A percentile compares a stretch with the other conserved stretches of the same genome.
phyloP scores from a whole-genome alignment of 2,797 vertebrate genomes.

The Allochrocebus solatus region DNA sequence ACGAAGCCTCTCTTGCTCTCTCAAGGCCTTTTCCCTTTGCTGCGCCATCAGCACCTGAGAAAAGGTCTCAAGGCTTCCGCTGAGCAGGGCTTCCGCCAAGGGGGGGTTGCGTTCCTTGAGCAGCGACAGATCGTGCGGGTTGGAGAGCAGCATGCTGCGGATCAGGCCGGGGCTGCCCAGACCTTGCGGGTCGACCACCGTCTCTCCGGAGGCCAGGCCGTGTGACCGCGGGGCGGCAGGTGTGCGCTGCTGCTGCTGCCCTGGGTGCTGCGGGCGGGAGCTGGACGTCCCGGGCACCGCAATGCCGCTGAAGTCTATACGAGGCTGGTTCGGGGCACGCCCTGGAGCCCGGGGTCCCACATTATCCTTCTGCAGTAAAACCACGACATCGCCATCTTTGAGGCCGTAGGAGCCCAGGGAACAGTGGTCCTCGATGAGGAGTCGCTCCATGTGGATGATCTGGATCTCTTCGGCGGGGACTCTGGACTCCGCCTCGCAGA shows the following conservation, averaged over 20 bases:
- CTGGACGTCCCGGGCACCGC: slow-evolving; percentile 88
- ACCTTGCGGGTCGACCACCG: slow-evolving; percentile 84
- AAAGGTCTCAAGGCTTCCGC: slow-evolving; percentile 94
- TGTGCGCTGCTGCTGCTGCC: slow-evolving; percentile 21
- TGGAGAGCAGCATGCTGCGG: slow-evolving; percentile 94
- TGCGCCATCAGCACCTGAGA: slow-evolving; percentile 94
- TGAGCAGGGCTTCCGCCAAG: slow-evolving; percentile 94
- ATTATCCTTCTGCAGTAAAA: slow-evolving; percentile 89
- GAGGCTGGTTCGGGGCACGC: slow-evolving; percentile 85
- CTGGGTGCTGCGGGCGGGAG: slow-evolving; percentile 38
- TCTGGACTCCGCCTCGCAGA: slow-evolving; percentile 95
- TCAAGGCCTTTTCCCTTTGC: slow-evolving; percentile 91
- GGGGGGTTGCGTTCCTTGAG: slow-evolving; percentile 95
- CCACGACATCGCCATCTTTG: slow-evolving; percentile 95
- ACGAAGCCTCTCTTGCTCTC: slow-evolving; percentile 93
- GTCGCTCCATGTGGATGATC: slow-evolving; percentile 91
- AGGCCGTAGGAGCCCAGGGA: slow-evolving; percentile 94
- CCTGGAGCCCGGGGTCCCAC: slow-evolving; percentile 81
- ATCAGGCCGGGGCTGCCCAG: slow-evolving; percentile 92
- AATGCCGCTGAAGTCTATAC: slow-evolving; percentile 90
- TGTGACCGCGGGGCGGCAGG: slow-evolving; percentile 42
- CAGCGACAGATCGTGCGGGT: slow-evolving; percentile 95
- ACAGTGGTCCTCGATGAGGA: slow-evolving; percentile 90
- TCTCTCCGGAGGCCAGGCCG: slow-evolving; percentile 60
- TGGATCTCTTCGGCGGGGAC: slow-evolving; percentile 93